Evolutionary conservation across 2,888 invertebrate genomes (phyloP), one percentile per base, ranked within the genome.

Genomic region (Nezara viridula): DNA sequence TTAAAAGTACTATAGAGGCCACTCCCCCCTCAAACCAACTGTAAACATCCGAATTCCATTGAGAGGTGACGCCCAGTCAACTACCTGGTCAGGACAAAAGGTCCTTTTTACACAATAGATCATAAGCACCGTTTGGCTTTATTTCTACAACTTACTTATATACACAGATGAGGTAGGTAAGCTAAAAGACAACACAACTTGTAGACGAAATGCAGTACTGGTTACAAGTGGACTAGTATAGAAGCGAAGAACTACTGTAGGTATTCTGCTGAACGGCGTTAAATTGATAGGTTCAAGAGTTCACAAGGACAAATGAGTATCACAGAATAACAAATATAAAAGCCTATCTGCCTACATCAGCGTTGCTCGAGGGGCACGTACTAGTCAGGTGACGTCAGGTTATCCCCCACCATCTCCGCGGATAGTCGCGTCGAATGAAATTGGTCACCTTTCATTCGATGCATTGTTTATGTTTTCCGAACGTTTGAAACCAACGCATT

Each of bases 341-440:
- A 81, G 1, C n/a, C n/a, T n/a, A 44, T 44, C 44, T 81, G 81
- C 44, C 66, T 88, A 47, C 40, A 40, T 66, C 88, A 47, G 49
- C 44, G 40, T 32, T 60, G 37, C 66, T 73, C 66, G 37, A 44
- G 66, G 44, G n/a, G 73, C 66, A 88, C 81, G 81, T 88, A 88
- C 88, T 88, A 47, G 66, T 27, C 14, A 44, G 44, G 66, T 88
- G 88, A 88, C 88, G 88, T 88, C 66, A 88, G 40, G 66, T 37
- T 32, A n/a, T 32, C 88, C 44, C 88, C 88, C 88, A 37, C 88
- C 88, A 47, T 37, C 88, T 12, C 86, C 27, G 60, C 27, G 88
- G 60, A 88, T 44, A 88, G 88, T 88, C 88, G 88, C 88, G 88
- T 24, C 73, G 40, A 44, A 40, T n/a, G 44, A 81, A 81, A 81